phyloP scores from a whole-genome alignment of 2,113 vertebrate species.

The Peucedramus taeniatus region DNA sequence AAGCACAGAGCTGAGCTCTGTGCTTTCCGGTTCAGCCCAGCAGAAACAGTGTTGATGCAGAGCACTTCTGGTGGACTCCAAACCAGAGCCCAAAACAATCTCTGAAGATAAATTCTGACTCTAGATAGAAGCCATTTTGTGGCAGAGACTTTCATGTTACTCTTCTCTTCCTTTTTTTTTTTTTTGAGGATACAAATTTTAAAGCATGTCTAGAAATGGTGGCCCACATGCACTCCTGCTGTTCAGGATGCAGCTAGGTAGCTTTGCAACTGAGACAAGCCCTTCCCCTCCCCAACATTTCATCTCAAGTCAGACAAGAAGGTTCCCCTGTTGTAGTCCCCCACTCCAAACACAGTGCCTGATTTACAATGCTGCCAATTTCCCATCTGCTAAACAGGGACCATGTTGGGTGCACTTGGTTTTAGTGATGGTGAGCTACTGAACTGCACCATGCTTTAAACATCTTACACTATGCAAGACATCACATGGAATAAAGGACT shows the following conservation, averaged over 20 bases:
- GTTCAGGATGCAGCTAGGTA: background rate
- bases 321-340: background rate
- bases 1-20: conserved; percentile 20
- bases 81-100: background rate
- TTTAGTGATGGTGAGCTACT: conserved; percentile 38
- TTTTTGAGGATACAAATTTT: background rate
- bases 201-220: background rate
- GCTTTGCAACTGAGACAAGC: background rate
- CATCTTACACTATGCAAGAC: conserved; percentile 4
- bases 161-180: background rate
- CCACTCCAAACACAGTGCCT: background rate
- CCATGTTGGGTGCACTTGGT: background rate
- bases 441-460: background rate
- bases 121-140: background rate
- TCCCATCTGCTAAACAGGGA: background rate
- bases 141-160: fast-evolving
- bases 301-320: background rate
- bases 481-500: conserved; percentile 20
- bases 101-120: background rate
- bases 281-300: background rate
- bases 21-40: conserved; percentile 3
- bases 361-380: conserved; percentile 5
- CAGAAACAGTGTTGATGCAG: conserved; percentile 23
- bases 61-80: background rate
- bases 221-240: background rate